Evolutionary conservation across 2,888 invertebrate species (phyloP).

Genomic region (Amaurobius ferox): DNA sequence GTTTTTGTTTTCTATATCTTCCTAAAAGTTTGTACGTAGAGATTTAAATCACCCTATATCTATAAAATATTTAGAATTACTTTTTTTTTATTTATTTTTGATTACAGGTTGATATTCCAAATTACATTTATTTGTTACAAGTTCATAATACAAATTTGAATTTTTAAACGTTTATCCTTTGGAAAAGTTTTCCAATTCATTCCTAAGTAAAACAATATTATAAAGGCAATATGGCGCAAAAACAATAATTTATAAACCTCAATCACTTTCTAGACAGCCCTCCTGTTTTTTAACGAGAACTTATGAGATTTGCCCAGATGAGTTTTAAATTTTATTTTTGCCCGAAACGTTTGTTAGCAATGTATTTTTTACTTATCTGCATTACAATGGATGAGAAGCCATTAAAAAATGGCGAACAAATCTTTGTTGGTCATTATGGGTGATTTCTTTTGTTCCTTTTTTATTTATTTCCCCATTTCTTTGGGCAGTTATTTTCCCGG

Average conservation of each 20-base stretch:
- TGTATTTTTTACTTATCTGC: conserved; percentile 38
- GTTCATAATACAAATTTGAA: no score
- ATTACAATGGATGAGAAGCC: conserved; percentile 30
- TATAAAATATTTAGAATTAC: no score
- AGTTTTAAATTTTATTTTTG: conserved; percentile 34
- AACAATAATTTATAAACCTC: conserved; percentile 30
- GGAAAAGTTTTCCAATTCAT: conserved; percentile 19
- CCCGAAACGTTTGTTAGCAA: conserved; percentile 34
- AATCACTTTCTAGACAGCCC: not conserved
- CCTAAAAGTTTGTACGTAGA: no score
- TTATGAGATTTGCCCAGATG: conserved; percentile 24
- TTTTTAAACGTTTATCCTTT: no score
- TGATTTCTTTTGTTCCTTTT: conserved; percentile 29
- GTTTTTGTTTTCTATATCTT: no score
- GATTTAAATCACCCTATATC: no score
- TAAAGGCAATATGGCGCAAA: not conserved
- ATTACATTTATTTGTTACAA: no score
- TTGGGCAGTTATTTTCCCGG: conserved; percentile 45
- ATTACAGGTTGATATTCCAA: no score
- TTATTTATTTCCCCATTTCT: conserved; percentile 18
- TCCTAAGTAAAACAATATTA: not conserved
- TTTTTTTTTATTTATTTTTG: no score
- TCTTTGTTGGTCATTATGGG: conserved; percentile 60
- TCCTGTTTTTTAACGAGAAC: conserved; percentile 12
- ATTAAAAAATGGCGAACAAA: conserved; percentile 58